A percentile compares a stretch with the other conserved stretches of the same genome.
These are phyloP conservation scores for Poeciliopsis presidionis DNA, from an alignment of 2,797 vertebrate genomes.

Conservation along the genomic window DNA sequence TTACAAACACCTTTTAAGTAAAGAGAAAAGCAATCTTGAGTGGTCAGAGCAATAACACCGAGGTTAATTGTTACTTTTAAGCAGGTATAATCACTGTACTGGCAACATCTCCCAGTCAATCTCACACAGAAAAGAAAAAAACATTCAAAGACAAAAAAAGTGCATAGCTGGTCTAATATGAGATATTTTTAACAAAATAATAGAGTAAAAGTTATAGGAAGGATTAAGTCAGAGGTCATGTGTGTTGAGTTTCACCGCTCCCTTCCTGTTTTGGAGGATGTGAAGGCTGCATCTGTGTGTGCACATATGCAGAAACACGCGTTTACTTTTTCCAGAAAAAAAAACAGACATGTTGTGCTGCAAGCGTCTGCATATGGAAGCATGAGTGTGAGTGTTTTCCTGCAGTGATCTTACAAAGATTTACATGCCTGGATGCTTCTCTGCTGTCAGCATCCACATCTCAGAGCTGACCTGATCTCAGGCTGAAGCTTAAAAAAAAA, in stretches of 20 bases:
- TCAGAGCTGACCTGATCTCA: constrained; percentile 48
- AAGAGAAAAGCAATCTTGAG: not conserved
- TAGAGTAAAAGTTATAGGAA: not conserved
- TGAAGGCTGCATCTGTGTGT: constrained; percentile 7
- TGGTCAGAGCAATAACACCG: not conserved
- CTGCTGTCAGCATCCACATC: constrained; percentile 58
- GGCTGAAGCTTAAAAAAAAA: constrained; percentile 55
- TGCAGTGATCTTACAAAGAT: constrained; percentile 47
- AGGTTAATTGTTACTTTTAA: not conserved
- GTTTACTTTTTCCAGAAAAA: not conserved
- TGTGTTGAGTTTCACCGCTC: not conserved
- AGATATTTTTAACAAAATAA: not conserved
- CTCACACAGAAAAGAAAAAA: not conserved
- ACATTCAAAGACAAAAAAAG: not conserved
- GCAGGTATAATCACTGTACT: not conserved
- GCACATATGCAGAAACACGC: not conserved
- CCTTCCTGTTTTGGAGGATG: constrained; percentile 1
- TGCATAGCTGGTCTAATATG: not conserved
- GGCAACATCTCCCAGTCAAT: not conserved
- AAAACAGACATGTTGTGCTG: constrained; percentile 3
- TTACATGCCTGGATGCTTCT: constrained; percentile 57
- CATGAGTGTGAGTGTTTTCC: constrained; percentile 20
- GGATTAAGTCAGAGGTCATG: not conserved
- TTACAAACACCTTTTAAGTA: not conserved
- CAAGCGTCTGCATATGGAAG: not conserved